Percentiles rank a stretch among this genome's conserved stretches.
These are phyloP conservation scores for Malthinus seriepunctatus DNA, from an alignment of 2,888 invertebrate species.

Conservation along the genomic window DNA sequence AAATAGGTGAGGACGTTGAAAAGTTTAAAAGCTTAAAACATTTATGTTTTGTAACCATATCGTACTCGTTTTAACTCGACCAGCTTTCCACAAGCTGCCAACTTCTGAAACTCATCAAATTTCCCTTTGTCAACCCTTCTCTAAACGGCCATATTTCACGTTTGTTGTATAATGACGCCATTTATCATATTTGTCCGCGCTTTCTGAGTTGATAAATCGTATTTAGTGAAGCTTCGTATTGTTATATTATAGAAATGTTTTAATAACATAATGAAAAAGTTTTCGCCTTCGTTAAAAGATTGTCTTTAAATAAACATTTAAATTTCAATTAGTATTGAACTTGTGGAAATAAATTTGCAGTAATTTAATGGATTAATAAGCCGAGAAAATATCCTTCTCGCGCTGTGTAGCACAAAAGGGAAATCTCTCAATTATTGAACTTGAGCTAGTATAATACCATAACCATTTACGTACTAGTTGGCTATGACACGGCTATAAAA, in stretches of 20 bases:
- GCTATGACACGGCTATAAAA: no score
- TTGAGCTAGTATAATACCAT: no score
- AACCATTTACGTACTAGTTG: no score
- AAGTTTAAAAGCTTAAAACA: slow-evolving; percentile 8
- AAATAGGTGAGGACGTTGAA: neutral
- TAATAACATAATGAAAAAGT: no score
- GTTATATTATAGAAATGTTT: neutral
- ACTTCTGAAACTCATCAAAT: slow-evolving; percentile 30
- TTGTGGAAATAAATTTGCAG: no score
- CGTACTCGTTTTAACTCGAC: slow-evolving; percentile 2
- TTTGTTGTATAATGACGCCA: slow-evolving; percentile 39
- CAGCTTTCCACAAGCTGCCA: slow-evolving; percentile 7
- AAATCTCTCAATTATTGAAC: no score
- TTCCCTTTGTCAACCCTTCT: slow-evolving; percentile 34
- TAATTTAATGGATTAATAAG: no score
- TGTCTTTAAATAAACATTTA: no score
- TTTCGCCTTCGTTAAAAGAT: no score
- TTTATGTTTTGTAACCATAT: slow-evolving; percentile 14
- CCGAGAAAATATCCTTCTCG: no score
- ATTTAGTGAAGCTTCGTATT: slow-evolving; percentile 22
- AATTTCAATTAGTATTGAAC: no score
- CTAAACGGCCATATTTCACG: slow-evolving; percentile 38
- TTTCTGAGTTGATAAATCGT: slow-evolving; percentile 33
- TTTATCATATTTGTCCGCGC: slow-evolving; percentile 38
- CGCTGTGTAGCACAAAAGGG: no score